A percentile compares a stretch with the other conserved stretches of the same genome.
Conservation (phyloP, 1,140 invertebrate species). For the Laodelphax striatellus region DNA sequence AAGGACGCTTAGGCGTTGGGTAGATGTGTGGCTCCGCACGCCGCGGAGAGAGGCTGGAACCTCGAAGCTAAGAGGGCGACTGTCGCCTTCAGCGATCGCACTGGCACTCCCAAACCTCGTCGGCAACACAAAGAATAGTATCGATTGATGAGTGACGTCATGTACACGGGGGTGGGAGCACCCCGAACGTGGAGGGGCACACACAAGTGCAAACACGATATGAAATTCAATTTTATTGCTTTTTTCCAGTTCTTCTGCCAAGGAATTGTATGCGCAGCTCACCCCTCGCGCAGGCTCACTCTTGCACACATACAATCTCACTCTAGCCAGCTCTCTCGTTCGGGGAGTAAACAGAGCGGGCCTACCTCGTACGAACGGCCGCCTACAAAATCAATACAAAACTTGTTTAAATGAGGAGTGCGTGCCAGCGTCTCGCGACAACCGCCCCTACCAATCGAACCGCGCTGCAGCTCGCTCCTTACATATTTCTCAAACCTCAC, state of each 20-base stretch:
- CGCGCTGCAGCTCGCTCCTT: too few species aligned
- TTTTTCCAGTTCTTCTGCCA: constrained; percentile 20
- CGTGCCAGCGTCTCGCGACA: neutral
- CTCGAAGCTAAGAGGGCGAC: too few species aligned
- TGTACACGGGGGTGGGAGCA: constrained; percentile 5
- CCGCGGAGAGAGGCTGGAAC: too few species aligned
- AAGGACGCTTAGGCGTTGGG: too few species aligned
- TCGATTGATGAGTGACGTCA: constrained; percentile 2
- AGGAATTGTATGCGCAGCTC: constrained; percentile 1
- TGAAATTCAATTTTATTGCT: constrained; percentile 26
- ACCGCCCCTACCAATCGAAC: too few species aligned
- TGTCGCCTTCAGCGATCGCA: too few species aligned
- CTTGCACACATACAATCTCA: neutral
- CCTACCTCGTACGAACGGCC: neutral
- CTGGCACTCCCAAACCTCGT: too few species aligned
- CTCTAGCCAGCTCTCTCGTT: neutral
- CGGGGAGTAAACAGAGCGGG: neutral
- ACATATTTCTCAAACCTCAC: too few species aligned
- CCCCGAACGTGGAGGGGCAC: constrained; percentile 4
- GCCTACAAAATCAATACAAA: constrained; percentile 1
- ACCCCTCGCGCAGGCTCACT: neutral
- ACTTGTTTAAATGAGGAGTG: constrained; percentile 1
- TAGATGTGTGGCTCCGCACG: too few species aligned
- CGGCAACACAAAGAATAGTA: neutral
- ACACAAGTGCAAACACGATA: constrained; percentile 24